phyloP scores from a whole-genome alignment of 2,888 invertebrate species.

The Zele albiditarsus region DNA sequence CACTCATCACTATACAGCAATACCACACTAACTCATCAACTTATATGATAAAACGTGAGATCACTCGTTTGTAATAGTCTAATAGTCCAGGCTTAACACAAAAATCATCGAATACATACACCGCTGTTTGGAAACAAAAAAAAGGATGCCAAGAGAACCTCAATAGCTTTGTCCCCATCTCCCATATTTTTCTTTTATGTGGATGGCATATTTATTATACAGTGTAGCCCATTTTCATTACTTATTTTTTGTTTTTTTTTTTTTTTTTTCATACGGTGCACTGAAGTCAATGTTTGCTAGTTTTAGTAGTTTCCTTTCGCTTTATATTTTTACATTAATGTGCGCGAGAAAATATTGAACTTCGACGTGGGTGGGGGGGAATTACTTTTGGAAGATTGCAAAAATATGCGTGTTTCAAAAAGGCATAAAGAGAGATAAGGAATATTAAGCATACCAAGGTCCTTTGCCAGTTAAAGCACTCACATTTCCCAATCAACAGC shows the following conservation, averaged over 20 bases:
- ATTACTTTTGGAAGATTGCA: background rate
- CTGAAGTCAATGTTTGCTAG: background rate
- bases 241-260: background rate
- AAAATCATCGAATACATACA: conserved; percentile 46
- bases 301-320: background rate
- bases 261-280: background rate
- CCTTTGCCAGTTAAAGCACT: conserved; percentile 24
- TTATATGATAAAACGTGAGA: conserved; percentile 70
- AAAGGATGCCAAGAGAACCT: background rate
- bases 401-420: background rate
- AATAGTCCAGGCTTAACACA: conserved; percentile 68
- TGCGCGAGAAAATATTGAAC: background rate
- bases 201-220: background rate
- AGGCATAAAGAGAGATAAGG: background rate
- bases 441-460: conserved; percentile 24
- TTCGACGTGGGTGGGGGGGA: background rate
- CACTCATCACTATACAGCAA: conserved; percentile 68
- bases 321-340: background rate
- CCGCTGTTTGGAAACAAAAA: conserved; percentile 45
- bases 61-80: conserved; percentile 71
- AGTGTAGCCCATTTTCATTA: background rate
- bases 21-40: conserved; percentile 66
- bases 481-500: conserved; percentile 24
- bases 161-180: background rate
- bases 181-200: background rate